Percentiles rank a stretch among this genome's conserved stretches.
These are phyloP conservation scores for Dendroctonus ponderosae DNA, from an alignment of 1,140 invertebrate species.

Conservation along the genomic window DNA sequence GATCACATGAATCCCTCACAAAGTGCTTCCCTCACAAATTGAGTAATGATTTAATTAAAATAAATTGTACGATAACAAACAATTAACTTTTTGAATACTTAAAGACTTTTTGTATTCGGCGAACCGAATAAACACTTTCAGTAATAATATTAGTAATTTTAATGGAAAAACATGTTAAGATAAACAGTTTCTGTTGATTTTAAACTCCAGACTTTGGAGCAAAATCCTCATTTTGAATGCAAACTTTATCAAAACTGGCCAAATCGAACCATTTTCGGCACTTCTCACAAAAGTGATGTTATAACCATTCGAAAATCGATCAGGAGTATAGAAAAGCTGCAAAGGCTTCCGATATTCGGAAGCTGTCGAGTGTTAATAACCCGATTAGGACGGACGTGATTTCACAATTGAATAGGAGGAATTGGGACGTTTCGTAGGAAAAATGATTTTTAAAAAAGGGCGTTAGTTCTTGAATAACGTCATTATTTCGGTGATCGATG, in stretches of 20 bases:
- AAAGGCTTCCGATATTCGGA: slow-evolving; percentile 32
- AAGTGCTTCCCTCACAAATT: too few relatives aligned
- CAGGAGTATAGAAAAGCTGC: slow-evolving; percentile 33
- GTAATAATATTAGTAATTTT: too few relatives aligned
- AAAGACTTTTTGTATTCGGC: too few relatives aligned
- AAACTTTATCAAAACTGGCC: not conserved
- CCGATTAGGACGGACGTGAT: slow-evolving; percentile 31
- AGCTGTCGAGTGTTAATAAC: slow-evolving; percentile 32
- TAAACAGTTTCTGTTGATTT: too few relatives aligned
- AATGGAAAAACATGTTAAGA: too few relatives aligned
- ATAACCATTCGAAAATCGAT: slow-evolving; percentile 28
- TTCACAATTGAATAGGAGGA: slow-evolving; percentile 28
- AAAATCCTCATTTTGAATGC: too few relatives aligned
- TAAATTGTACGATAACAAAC: too few relatives aligned
- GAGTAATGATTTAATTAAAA: too few relatives aligned
- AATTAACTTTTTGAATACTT: too few relatives aligned
- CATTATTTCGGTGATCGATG: slow-evolving; percentile 18
- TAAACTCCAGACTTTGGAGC: too few relatives aligned
- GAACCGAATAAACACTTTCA: too few relatives aligned
- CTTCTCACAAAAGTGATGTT: slow-evolving; percentile 16
- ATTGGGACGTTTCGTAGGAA: slow-evolving; percentile 30
- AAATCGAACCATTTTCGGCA: slow-evolving; percentile 5
- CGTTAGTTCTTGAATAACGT: slow-evolving; percentile 30
- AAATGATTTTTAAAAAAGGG: slow-evolving; percentile 29
- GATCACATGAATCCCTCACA: too few relatives aligned